Percentiles rank a stretch among this genome's conserved stretches.
phyloP scores from a whole-genome alignment of 2,113 vertebrate species.

The Donacobius atricapilla region DNA sequence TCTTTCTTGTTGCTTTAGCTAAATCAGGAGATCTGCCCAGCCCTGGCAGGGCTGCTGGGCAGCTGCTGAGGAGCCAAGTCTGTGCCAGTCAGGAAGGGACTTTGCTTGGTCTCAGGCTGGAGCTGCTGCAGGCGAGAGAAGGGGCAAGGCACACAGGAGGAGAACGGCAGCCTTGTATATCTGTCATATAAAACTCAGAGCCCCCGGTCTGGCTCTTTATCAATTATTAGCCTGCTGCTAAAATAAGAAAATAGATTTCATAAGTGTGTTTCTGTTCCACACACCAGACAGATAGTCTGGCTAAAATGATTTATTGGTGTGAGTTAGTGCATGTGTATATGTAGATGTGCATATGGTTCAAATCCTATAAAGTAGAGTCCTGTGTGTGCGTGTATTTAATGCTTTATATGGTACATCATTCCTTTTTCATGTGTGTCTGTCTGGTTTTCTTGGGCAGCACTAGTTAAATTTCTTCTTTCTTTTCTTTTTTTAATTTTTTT shows the following conservation, averaged over 20 bases:
- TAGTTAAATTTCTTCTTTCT: not conserved
- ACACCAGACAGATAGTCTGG: constrained; percentile 55
- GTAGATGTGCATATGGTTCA: constrained; percentile 19
- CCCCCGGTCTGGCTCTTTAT: constrained; percentile 12
- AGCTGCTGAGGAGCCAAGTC: not conserved
- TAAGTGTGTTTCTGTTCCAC: constrained; percentile 34
- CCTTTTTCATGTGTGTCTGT: constrained; percentile 35
- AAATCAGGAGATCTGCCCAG: not conserved
- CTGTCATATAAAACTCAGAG: constrained; percentile 28
- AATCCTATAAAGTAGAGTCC: not conserved
- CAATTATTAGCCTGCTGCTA: constrained; percentile 48
- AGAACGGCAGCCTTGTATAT: not conserved
- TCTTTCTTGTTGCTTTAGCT: not conserved
- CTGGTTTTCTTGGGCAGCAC: constrained; percentile 37
- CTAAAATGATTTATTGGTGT: not conserved
- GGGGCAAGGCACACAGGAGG: not conserved
- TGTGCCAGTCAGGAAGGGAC: not conserved
- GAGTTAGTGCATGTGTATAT: not conserved
- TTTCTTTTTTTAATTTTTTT: too few species aligned
- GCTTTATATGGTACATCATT: constrained; percentile 35
- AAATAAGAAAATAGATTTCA: constrained; percentile 47
- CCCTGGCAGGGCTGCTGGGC: not conserved
- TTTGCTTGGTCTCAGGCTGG: not conserved
- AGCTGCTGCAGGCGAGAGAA: not conserved
- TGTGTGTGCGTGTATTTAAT: not conserved